Evolutionary conservation across 1,140 invertebrate species (phyloP).

Genomic region (Tetragnatha versicolor): DNA sequence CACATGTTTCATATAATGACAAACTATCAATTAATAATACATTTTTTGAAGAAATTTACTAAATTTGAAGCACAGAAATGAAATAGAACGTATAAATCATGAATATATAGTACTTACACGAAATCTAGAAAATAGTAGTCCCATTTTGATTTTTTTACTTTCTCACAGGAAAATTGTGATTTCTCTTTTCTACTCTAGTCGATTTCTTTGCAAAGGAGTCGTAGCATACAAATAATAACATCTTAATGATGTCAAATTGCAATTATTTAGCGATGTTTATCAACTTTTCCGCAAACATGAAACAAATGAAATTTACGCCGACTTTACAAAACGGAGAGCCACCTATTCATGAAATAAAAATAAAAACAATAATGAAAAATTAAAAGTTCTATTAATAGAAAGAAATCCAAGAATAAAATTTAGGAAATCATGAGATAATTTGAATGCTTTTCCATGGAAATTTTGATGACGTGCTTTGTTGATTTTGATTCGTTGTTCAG

Average conservation of each 20-base stretch:
- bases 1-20: neutral
- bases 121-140: slow-evolving; percentile 59
- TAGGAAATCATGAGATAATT: too few species aligned
- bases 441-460: too few species aligned
- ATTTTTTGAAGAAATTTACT: neutral
- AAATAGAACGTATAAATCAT: neutral
- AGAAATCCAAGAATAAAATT: too few species aligned
- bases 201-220: too few species aligned
- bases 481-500: too few species aligned
- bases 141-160: slow-evolving; percentile 50
- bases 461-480: too few species aligned
- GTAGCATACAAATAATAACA: neutral
- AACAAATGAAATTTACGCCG: slow-evolving; percentile 52
- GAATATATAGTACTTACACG: slow-evolving; percentile 27
- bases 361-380: neutral
- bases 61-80: neutral
- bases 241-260: slow-evolving; percentile 27
- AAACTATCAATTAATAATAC: too few species aligned
- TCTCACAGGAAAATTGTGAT: neutral
- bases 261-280: slow-evolving; percentile 37
- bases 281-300: slow-evolving; percentile 39
- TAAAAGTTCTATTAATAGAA: too few species aligned
- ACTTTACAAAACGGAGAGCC: slow-evolving; percentile 18
- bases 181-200: too few species aligned
- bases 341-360: slow-evolving; percentile 11